phyloP scores from a whole-genome alignment of 2,797 vertebrate species.

The Ctenosaura bakeri region DNA sequence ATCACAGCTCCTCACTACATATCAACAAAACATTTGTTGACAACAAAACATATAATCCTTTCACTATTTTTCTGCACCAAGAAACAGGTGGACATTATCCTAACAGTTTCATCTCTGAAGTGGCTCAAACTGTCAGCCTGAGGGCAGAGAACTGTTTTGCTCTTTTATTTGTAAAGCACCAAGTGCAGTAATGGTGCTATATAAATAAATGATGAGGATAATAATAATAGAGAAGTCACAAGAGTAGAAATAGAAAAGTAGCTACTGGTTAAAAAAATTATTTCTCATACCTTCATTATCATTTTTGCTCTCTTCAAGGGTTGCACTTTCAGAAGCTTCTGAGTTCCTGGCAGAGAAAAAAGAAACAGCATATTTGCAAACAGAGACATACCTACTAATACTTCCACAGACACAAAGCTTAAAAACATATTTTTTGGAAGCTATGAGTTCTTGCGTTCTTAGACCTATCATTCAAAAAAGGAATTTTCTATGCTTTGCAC shows the following conservation, averaged over 20 bases:
- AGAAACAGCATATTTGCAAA: background rate
- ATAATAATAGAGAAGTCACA: background rate
- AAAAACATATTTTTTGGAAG: background rate
- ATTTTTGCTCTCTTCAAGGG: background rate
- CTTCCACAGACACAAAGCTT: background rate
- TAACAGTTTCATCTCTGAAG: background rate
- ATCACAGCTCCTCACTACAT: background rate
- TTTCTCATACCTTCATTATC: conserved; percentile 52
- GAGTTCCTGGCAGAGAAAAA: conserved; percentile 36
- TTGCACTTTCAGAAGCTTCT: conserved; percentile 6
- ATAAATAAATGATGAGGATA: too few species aligned
- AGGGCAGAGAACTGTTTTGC: background rate
- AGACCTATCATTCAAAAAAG: background rate
- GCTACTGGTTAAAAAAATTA: fast-evolving
- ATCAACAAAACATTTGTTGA: too few species aligned
- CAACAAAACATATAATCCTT: background rate
- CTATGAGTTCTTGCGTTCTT: background rate
- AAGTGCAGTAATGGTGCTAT: too few species aligned
- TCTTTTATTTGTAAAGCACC: too few species aligned
- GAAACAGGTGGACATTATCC: background rate
- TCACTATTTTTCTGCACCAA: background rate
- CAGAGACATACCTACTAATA: background rate
- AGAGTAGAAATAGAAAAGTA: too few species aligned
- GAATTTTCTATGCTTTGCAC: background rate
- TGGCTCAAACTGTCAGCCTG: too few species aligned